phyloP scores from a whole-genome alignment of 2,888 invertebrate species.

The Keiferia lycopersicella region DNA sequence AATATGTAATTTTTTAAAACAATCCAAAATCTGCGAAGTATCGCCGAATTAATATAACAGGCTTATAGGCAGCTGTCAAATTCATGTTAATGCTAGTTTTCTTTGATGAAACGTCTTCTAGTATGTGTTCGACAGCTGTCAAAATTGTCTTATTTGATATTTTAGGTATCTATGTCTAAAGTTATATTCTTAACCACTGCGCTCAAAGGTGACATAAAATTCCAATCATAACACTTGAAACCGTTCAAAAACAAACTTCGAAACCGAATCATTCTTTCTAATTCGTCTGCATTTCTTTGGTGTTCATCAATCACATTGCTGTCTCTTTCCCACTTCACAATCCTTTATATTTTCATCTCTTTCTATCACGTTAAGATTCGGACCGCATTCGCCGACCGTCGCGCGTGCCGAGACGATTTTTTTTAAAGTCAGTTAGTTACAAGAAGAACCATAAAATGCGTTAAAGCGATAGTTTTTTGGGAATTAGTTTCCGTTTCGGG shows the following conservation, averaged over 20 bases:
- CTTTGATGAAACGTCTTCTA: too few species aligned
- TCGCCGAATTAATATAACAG: too few species aligned
- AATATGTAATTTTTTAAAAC: too few species aligned
- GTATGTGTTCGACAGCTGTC: too few species aligned
- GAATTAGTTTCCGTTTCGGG: slow-evolving; percentile 25
- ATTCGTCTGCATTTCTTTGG: slow-evolving; percentile 77
- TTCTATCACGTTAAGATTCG: slow-evolving; percentile 60
- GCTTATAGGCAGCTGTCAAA: too few species aligned
- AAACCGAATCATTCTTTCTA: slow-evolving; percentile 56
- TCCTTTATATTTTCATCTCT: slow-evolving; percentile 43
- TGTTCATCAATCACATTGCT: slow-evolving; percentile 62
- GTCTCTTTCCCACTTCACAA: slow-evolving; percentile 43
- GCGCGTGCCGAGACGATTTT: slow-evolving; percentile 71
- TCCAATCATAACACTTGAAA: not conserved
- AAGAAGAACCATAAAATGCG: slow-evolving; percentile 71
- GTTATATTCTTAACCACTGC: too few species aligned
- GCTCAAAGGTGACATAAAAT: slow-evolving; percentile 5
- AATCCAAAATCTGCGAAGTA: too few species aligned
- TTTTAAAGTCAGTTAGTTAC: slow-evolving; percentile 56
- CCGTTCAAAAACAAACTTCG: not conserved
- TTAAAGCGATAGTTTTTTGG: slow-evolving; percentile 24
- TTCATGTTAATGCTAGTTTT: too few species aligned
- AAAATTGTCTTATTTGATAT: too few species aligned
- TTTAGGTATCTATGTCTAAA: too few species aligned
- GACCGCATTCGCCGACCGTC: slow-evolving; percentile 54